Base-by-base conservation (phyloP, 2,797 vertebrate species). In the Eulemur coronatus region DNA sequence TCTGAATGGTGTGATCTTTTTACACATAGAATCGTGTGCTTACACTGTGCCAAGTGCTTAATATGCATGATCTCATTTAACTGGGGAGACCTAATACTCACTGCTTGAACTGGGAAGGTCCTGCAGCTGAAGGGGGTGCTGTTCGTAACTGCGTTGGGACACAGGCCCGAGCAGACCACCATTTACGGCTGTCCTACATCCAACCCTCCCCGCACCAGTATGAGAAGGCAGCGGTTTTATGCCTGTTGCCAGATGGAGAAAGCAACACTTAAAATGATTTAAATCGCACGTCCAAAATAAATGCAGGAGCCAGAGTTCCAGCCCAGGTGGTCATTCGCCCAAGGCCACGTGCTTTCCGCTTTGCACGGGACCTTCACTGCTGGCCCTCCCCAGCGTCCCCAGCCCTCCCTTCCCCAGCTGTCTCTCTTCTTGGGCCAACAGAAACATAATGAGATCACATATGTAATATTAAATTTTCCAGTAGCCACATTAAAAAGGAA, bases 81-180 rank as follows among this genome's bases (percentile, higher is more conserved):
- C 7, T 9, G n/a, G 80, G 35, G 61, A 85, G 59, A 5, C 18
- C 0, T 1, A 18, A 1, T 4, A 0, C 57, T 28, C 50, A 26
- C 38, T 73, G 43, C 57, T 75, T 43, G 69, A 5, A 41, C n/a
- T 33, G 35, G 57, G 57, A 33, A 35, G 33, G 14, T n/a, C 48
- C 52, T 20, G 48, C 11, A 63, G 5, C 90, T 3, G 15, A 8
- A 57, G 6, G 4, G 13, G 12, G 2, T 20, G 28, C 33, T 50
- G 13, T 41, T 72, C 5, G 11, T 50, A 24, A 24, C 5, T 9
- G 11, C 9, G 0, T 0, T 5, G 57, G 24, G 38, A 30, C 0
- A 0, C 33, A 38, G 50, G 11, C 26, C 48, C 0, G 7, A 26
- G 30, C 0, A 35, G 35, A 33, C 28, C 79, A 4, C 2, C 12